Evolutionary conservation across 1,140 invertebrate species (phyloP).

Genomic region (Cyrtorhinus lividipennis): DNA sequence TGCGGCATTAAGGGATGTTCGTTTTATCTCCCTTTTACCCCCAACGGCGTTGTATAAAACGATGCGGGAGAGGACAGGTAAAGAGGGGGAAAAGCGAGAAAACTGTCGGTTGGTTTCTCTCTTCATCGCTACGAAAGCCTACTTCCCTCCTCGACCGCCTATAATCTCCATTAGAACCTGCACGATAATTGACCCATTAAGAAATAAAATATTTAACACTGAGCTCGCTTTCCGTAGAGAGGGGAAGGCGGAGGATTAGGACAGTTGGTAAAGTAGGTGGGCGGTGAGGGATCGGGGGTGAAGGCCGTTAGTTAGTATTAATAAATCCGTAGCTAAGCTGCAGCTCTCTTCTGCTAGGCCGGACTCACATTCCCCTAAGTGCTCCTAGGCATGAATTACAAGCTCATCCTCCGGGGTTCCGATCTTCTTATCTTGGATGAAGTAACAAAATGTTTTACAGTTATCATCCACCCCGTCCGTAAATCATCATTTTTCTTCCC

Average conservation of each 20-base stretch:
- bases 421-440: not conserved
- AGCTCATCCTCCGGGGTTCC: not conserved
- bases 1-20: not conserved
- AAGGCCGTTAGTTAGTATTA: not conserved
- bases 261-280: not conserved
- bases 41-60: not conserved
- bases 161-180: not conserved
- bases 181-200: not conserved
- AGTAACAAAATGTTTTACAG: not conserved
- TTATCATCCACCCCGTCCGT: not conserved
- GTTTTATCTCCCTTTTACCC: not conserved
- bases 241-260: not conserved
- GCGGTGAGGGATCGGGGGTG: not conserved
- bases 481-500: not conserved
- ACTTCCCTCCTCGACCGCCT: not conserved
- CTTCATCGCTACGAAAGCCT: too few species aligned
- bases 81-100: not conserved
- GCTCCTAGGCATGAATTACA: not conserved
- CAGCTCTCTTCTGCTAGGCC: not conserved
- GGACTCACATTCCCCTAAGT: not conserved
- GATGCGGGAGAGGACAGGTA: not conserved
- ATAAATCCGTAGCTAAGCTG: not conserved
- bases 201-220: not conserved
- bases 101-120: too few species aligned
- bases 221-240: not conserved